Evolutionary conservation across 2,888 invertebrate genomes (phyloP), one percentile per base, ranked within the genome.

Genomic region (Amblyteles armatorius): DNA sequence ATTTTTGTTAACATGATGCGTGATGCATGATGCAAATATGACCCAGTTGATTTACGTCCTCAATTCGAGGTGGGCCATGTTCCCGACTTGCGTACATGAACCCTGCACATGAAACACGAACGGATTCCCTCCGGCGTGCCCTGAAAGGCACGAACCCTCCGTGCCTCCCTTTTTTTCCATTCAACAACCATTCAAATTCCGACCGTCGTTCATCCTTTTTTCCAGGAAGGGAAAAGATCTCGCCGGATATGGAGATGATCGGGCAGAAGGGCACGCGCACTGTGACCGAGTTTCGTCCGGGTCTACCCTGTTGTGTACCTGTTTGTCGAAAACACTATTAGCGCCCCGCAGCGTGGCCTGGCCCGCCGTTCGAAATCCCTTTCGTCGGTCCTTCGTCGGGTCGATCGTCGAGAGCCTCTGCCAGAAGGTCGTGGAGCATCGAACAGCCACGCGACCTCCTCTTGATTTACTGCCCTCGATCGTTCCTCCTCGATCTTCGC

Each of bases 321-420:
- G 90, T 90, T 88, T 88, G 81, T 85, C 87, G 88, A 88, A 90
- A 91, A 90, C 90, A 90, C 89, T 88, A 91, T 92, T 90, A 91
- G 86, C 89, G 88, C 87, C 90, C 89, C 73, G 82, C 73, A 11
- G 89, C 55, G 89, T 68, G 86, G 76, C 36, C 63, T 63, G 29
- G 63, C 67, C 44, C 22, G 26, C 48, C 52, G 52, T 57, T 67
- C 82, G 73, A 84, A 83, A 88, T 81, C 86, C 87, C 87, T 80
- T 79, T 57, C 26, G 86, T 85, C 83, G 85, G 74, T 57, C 82
- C 86, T 80, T 86, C 84, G 69, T 72, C 76, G 29, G 55, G n/a
- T 63, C 16, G 13, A 33, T 52, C 52, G 40, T 50, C 16, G 40
- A 50, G 22, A 33, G 13, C 19, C 26, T 67, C 22, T 1, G 44